A percentile compares a stretch with the other conserved stretches of the same genome.
phyloP scores from a whole-genome alignment of 2,888 invertebrate genomes.

The Coronaproctus castanopsis region DNA sequence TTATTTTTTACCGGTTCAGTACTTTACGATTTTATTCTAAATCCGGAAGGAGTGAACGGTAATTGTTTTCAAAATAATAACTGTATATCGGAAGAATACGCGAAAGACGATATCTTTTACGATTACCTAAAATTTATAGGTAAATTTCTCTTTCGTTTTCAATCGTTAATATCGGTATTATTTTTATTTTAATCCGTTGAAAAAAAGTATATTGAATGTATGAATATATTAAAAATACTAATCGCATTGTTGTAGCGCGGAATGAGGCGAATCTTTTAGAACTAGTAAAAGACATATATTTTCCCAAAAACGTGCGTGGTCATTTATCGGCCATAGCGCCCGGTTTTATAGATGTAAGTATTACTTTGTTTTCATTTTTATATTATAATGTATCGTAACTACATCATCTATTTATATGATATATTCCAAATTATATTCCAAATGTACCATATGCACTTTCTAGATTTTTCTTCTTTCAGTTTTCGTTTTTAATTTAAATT shows the following conservation, averaged over 20 bases:
- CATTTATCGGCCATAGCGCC: background rate
- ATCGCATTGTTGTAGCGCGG: no score
- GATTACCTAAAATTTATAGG: conserved; percentile 7
- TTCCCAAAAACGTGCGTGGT: background rate
- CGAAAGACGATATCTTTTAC: conserved; percentile 9
- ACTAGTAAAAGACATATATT: background rate
- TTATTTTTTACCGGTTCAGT: no score
- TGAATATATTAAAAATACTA: no score
- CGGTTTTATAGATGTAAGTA: background rate
- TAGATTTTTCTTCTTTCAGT: no score
- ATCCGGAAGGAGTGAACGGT: background rate
- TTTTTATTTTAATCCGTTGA: no score
- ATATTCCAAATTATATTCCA: no score
- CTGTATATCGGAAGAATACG: background rate
- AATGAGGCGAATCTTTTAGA: background rate
- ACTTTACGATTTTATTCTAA: background rate
- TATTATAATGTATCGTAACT: no score
- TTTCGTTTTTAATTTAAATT: no score
- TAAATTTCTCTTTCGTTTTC: background rate
- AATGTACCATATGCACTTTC: no score
- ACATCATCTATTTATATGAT: no score
- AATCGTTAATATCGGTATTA: background rate
- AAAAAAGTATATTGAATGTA: no score
- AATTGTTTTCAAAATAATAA: background rate
- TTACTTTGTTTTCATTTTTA: background rate